Base-by-base conservation (phyloP, 2,888 invertebrate species). In the Pantelozetes paolii region DNA sequence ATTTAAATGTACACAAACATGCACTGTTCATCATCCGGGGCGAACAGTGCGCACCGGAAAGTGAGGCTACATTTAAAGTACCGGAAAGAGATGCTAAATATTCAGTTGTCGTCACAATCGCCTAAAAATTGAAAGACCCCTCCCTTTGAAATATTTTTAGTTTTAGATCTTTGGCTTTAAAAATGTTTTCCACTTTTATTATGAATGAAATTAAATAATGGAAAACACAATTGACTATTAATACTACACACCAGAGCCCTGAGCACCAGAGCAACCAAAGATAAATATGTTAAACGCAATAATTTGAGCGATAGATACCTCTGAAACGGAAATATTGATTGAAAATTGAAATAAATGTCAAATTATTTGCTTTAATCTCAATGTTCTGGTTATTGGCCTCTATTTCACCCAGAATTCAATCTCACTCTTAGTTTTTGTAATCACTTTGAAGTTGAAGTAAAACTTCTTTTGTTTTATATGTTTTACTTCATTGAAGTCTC, bases 201-300 rank as follows among this genome's bases (percentile, higher is more conserved):
- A 50, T 50, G n/a, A n/a, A 18, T n/a, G 20, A 5, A 50, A 50
- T n/a, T 5, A 18, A 20, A 50, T 9, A 20, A n/a, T 50, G 20
- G 3, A 50, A 50, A 15, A 50, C 8, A 20, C 50, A 50, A 18
- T 9, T 18, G n/a, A 20, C 50, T 9, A 50, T 20, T 50, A 15
- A 50, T n/a, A 50, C 15, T 18, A 18, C 36, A 11, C 36, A 36
- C 36, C 36, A 36, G 36, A 36, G 36, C n/a, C n/a, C n/a, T n/a
- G 36, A 57, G 26, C 26, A 28, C 57, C 57, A 26, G 26, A 57
- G 57, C 57, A 57, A 57, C 57, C 57, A 57, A 57, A 57, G 57
- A 57, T 57, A 57, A 57, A 57, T 57, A 57, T 57, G 57, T 15
- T 2, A 15, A n/a, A 11, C 57, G 15, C 15, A 13, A 26, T 15